Percentiles rank a stretch among this genome's conserved stretches.
These are phyloP conservation scores for Amaurobius ferox DNA, from an alignment of 2,888 invertebrate species.

Conservation along the genomic window DNA sequence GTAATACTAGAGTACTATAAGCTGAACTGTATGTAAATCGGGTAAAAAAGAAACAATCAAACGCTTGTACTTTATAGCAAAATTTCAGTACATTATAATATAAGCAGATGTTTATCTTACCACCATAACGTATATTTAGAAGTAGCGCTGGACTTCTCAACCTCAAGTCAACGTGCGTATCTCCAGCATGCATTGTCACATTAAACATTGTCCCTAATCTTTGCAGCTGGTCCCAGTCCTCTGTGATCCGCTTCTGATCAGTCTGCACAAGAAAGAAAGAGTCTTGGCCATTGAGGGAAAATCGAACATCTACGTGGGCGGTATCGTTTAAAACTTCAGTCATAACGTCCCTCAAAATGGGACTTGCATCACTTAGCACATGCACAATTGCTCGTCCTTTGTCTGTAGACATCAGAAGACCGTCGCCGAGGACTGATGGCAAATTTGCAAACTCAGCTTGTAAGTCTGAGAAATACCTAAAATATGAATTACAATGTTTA, in stretches of 20 bases:
- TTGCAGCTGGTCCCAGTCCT: slow-evolving; percentile 92
- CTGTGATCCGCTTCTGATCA: slow-evolving; percentile 90
- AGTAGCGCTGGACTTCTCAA: slow-evolving; percentile 93
- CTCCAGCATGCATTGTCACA: slow-evolving; percentile 73
- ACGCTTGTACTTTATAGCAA: too few species aligned
- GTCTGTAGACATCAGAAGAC: slow-evolving; percentile 86
- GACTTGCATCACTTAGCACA: slow-evolving; percentile 90
- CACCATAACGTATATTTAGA: slow-evolving; percentile 94
- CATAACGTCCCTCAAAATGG: slow-evolving; percentile 93
- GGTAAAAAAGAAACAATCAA: too few species aligned
- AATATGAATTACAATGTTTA: too few species aligned
- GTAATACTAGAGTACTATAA: too few species aligned
- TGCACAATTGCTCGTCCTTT: slow-evolving; percentile 81
- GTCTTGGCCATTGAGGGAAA: slow-evolving; percentile 81
- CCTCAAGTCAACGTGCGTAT: slow-evolving; percentile 82
- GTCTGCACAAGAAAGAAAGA: slow-evolving; percentile 92
- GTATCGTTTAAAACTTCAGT: slow-evolving; percentile 94
- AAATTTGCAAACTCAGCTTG: slow-evolving; percentile 73
- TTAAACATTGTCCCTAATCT: slow-evolving; percentile 82
- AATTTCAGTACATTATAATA: too few species aligned
- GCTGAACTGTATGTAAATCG: too few species aligned
- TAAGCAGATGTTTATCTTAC: too few species aligned
- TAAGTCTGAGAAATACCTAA: slow-evolving; percentile 39
- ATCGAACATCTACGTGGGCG: slow-evolving; percentile 88
- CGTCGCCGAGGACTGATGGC: slow-evolving; percentile 82